Evolutionary conservation across 23 tunicate species (phyloP), one percentile per base, ranked within the genome.

Genomic region (Halocynthia roretzi): DNA sequence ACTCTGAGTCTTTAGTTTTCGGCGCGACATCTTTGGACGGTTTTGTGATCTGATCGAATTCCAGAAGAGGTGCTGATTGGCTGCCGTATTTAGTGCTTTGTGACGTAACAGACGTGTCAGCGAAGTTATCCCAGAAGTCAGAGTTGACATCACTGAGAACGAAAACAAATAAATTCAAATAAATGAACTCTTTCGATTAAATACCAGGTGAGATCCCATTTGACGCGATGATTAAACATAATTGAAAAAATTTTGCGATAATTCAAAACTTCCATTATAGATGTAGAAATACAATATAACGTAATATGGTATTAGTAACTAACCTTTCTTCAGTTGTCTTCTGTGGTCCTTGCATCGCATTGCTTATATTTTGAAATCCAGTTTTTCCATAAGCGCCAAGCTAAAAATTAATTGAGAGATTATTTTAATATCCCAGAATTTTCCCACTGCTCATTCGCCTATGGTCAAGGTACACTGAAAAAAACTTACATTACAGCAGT

Each of bases 81-180:
- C 64, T 74, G 14, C 78, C 78, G 23, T 81, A 70, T 77, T 77
- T 53, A 11, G 81, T 22, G 73, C 74, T 77, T 78, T 72, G 56
- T 63, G 60, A 6, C 50, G 67, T 71, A 49, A 51, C 73, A 52
- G 82, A 75, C 10, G 75, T 44, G 14, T 55, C 72, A 6, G 87
- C 98, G 75, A 92, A 86, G 7, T 87, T 78, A 67, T 92, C 92
- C 98, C 98, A 92, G 85, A 92, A 92, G 23, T 92, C 98, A 6
- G 79, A 40, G 72, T 86, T 81, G 21, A 82, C 87, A 18, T 86
- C 87, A 10, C 62, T 72, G 7, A 71, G 17, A 61, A 31, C 4
- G 44, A 4, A 31, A 31, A 31, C 44, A 31, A n/a, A n/a, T n/a
- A n/a, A n/a, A n/a, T n/a, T n/a, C n/a, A n/a, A n/a, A n/a, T n/a